Percentiles rank a stretch among this genome's conserved stretches.
Evolutionary conservation across 2,797 vertebrate genomes (phyloP).

Genomic region (Alosa sapidissima): DNA sequence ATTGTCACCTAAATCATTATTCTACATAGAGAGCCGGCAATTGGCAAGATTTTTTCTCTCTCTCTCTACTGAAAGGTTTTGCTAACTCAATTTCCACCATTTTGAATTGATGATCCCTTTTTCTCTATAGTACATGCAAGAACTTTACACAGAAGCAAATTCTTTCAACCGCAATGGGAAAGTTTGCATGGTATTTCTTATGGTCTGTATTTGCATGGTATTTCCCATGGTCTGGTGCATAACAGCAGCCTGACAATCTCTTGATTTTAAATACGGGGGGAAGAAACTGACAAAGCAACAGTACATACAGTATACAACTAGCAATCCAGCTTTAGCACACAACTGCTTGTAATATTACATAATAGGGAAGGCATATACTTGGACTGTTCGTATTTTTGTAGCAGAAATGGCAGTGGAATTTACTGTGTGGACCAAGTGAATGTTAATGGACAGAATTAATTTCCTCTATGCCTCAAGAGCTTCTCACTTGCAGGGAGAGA

Average conservation of each 20-base stretch:
- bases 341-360: slow-evolving; percentile 36
- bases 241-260: slow-evolving; percentile 10
- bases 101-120: background rate
- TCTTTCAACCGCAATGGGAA: background rate
- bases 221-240: background rate
- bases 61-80: background rate
- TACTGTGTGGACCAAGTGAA: slow-evolving; percentile 65
- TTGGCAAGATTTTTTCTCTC: background rate
- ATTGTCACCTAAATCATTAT: background rate
- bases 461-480: slow-evolving; percentile 68
- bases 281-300: slow-evolving; percentile 25
- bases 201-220: background rate
- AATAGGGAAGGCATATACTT: slow-evolving; percentile 3
- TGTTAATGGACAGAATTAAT: slow-evolving; percentile 75
- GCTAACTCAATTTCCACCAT: background rate
- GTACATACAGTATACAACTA: slow-evolving; percentile 20
- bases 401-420: slow-evolving; percentile 59
- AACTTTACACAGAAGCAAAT: background rate
- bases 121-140: background rate
- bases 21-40: background rate
- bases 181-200: background rate
- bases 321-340: slow-evolving; percentile 29
- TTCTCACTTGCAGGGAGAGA: slow-evolving; percentile 62
- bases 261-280: slow-evolving; percentile 1
- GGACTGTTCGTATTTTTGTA: slow-evolving; percentile 38